Base-by-base conservation (phyloP, 2,113 vertebrate genomes). In the Thamnophis sirtalis region DNA sequence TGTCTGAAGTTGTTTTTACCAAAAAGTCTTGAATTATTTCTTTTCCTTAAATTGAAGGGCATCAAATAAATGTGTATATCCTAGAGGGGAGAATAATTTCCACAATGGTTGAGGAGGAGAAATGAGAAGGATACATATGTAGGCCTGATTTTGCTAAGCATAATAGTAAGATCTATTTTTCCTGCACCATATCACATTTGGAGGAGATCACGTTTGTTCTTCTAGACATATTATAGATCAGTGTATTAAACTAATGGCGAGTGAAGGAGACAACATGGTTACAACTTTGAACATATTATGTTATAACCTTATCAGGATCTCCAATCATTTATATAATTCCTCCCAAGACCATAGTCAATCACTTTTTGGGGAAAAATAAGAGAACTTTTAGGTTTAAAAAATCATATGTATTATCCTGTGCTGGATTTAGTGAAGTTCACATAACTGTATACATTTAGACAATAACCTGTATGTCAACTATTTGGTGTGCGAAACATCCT, bases 361-460 rank as follows among this genome's bases (percentile, higher is more conserved):
- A 15, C 5, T 56, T 48, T 6, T 56, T 21, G 22, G 33, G 33
- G 5, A 1, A 48, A 48, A 7, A 43, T 9, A 63, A 50, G 8
- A 63, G 24, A 28, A 1, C 7, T n/a, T 63, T 60, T 63, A 26
- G 26, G 26, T 49, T 17, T 50, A 10, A 56, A 56, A 58, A 58
- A 17, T 19, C 1, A 8, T 63, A 21, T 91, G 56, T 22, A n/a
- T 58, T 10, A 86, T 63, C 48, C 48, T 56, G 11, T n/a, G 26
- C 26, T 91, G 54, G 38, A 9, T 90, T 90, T 43, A 53, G 24
- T 84, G 73, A 84, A 19, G 21, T n/a, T 15, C 38, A 85, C 28
- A 49, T 68, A 43, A 85, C 73, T 85, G 13, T 58, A 7, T 85
- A n/a, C 93, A 51, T 85, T 22, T 93, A 91, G 50, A 22, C 89